Base-by-base conservation (phyloP, 37 sponge, comb jelly and placozoan genomes). In the Eunapius fragilis region DNA sequence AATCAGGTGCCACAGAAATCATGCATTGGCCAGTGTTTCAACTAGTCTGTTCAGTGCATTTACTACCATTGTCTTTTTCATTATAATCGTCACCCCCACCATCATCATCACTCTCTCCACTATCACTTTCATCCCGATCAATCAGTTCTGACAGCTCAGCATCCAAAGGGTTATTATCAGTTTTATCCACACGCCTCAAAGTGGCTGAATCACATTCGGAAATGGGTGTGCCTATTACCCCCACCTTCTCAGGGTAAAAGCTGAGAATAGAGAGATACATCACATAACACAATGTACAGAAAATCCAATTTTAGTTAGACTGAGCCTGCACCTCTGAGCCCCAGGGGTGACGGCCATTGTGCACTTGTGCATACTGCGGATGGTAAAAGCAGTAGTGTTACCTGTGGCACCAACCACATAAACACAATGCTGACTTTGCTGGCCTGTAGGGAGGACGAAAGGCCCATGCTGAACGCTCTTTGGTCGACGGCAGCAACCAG, bases 201-300 rank as follows among this genome's bases (percentile, higher is more conserved):
- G 85, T 92, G 26, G 28, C 41, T 48, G 89, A 47, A 23, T 92
- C 74, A 37, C 75, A 80, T 30, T 80, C 68, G 37, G 81, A 84
- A 70, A 84, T 32, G 7, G 68, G 82, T 17, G 80, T 69, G 25
- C 91, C 91, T 71, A 91, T 86, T 35, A 91, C 85, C 12, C 91
- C 91, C 5, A 86, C 4, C 74, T 27, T 72, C 32, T 24, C 48
- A 26, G 83, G 83, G 23, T 24, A 75, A 31, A 3, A 11, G 37
- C 27, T n/a, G n/a, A 25, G 30, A 6, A 38, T 25, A 23, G 58
- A 31, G 23, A 48, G 3, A 31, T 33, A 79, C 2, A 25, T 34
- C 2, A 27, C 22, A 3, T 2, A 31, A 34, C 74, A 74, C 74
- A 2, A 11, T 74, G 22, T 74, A 34, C 74, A 74, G 17, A 58